A percentile compares a stretch with the other conserved stretches of the same genome.
phyloP scores from a whole-genome alignment of 2,888 invertebrate genomes.

The Stictocephala bisonia region DNA sequence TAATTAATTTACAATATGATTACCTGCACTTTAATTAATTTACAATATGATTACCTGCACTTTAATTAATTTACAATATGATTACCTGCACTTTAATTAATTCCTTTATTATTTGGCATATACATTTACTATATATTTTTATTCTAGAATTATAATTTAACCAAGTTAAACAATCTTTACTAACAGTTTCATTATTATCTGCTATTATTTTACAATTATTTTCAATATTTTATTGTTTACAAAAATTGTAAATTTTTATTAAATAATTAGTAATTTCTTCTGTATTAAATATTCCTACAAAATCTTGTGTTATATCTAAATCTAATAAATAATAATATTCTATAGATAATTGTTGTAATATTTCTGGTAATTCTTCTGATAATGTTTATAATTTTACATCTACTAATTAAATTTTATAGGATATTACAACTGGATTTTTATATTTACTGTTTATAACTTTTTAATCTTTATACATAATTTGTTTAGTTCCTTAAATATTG shows the following conservation, averaged over 20 bases:
- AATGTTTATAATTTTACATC: slow-evolving; percentile 25
- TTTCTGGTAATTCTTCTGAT: slow-evolving; percentile 10
- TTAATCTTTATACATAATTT: slow-evolving; percentile 16
- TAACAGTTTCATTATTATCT: neutral
- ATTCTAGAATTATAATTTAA: neutral
- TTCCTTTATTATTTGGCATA: neutral
- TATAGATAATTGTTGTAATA: slow-evolving; percentile 10
- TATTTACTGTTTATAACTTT: slow-evolving; percentile 16
- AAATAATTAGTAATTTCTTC: slow-evolving; percentile 23
- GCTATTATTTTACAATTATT: slow-evolving; percentile 11
- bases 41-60: slow-evolving; percentile 5
- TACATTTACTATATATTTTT: slow-evolving; percentile 21
- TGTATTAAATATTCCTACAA: slow-evolving; percentile 35
- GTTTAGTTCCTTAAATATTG: neutral
- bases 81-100: neutral
- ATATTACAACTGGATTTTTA: slow-evolving; percentile 3
- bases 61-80: no score
- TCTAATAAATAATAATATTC: slow-evolving; percentile 31
- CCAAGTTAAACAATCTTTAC: neutral
- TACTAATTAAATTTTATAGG: slow-evolving; percentile 31
- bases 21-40: slow-evolving; percentile 17
- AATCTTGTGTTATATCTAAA: slow-evolving; percentile 32
- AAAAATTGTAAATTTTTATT: slow-evolving; percentile 1
- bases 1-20: slow-evolving; percentile 21
- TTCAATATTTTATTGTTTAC: neutral